phyloP scores from a whole-genome alignment of 2,888 invertebrate genomes.

The Oscheius onirici region DNA sequence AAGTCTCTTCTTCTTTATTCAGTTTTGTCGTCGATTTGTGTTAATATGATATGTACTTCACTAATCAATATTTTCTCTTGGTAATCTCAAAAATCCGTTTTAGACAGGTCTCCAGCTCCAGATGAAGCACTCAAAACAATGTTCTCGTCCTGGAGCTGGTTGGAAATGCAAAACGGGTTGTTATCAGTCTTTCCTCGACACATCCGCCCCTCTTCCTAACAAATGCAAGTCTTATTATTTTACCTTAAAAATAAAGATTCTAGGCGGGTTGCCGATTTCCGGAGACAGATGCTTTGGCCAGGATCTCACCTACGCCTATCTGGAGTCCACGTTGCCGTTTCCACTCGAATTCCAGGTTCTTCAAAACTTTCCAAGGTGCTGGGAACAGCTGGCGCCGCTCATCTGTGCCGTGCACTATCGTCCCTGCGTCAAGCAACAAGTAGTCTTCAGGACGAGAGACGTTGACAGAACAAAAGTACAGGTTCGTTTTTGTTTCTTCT shows the following conservation, averaged over 20 bases:
- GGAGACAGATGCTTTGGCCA: constrained; percentile 22
- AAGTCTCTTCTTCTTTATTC: neutral
- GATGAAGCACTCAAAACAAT: constrained; percentile 2
- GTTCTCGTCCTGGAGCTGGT: neutral
- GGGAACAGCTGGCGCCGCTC: constrained; percentile 23
- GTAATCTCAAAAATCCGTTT: too few species aligned
- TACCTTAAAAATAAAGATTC: neutral
- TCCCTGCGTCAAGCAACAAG: constrained; percentile 15
- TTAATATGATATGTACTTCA: neutral
- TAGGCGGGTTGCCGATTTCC: constrained; percentile 3
- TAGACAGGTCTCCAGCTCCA: neutral
- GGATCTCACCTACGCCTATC: constrained; percentile 6
- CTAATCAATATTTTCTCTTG: too few species aligned
- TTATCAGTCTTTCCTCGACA: neutral
- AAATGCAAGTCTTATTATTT: neutral
- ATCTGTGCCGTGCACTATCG: constrained; percentile 18
- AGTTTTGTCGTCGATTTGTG: neutral
- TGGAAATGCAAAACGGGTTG: constrained; percentile 17
- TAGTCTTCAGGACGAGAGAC: neutral
- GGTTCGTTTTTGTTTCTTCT: neutral
- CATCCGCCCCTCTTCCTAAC: neutral
- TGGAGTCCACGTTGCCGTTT: neutral
- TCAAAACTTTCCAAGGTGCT: constrained; percentile 21
- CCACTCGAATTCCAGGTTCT: constrained; percentile 24
- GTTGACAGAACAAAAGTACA: neutral